A percentile compares a stretch with the other conserved stretches of the same genome.
phyloP scores from a whole-genome alignment of 1,140 invertebrate genomes.

The Panagrolaimus sp. region DNA sequence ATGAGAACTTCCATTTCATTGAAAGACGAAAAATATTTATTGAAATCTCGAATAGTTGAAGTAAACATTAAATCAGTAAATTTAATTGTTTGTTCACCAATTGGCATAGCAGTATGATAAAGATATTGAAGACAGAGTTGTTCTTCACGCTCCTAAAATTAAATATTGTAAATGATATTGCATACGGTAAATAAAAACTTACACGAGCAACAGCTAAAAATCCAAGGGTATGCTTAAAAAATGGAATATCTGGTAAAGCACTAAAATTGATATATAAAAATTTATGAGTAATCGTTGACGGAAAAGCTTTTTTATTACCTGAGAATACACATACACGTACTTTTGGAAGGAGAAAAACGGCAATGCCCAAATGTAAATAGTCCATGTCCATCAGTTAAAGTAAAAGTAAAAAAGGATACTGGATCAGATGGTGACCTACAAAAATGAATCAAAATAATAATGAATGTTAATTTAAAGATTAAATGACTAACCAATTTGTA shows the following conservation, averaged over 20 bases:
- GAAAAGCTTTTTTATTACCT: background rate
- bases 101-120: background rate
- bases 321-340: background rate
- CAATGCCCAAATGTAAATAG: conserved; percentile 11
- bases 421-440: background rate
- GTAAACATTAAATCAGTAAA: background rate
- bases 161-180: too few relatives aligned
- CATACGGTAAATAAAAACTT: too few relatives aligned
- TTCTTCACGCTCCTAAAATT: background rate
- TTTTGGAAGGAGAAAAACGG: conserved; percentile 4
- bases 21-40: conserved; percentile 11
- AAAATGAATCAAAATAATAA: background rate
- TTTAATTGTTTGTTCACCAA: conserved; percentile 7
- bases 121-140: background rate
- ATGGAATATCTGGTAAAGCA: background rate
- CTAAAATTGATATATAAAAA: background rate
- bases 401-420: conserved; percentile 10
- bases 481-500: background rate
- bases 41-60: background rate
- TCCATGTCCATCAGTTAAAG: background rate
- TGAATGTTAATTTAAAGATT: background rate
- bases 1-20: conserved; percentile 9
- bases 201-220: background rate
- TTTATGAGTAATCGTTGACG: background rate
- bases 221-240: background rate